Evolutionary conservation across 2,888 invertebrate species (phyloP), one percentile per base, ranked within the genome.

Genomic region (Brassicogethes aeneus): DNA sequence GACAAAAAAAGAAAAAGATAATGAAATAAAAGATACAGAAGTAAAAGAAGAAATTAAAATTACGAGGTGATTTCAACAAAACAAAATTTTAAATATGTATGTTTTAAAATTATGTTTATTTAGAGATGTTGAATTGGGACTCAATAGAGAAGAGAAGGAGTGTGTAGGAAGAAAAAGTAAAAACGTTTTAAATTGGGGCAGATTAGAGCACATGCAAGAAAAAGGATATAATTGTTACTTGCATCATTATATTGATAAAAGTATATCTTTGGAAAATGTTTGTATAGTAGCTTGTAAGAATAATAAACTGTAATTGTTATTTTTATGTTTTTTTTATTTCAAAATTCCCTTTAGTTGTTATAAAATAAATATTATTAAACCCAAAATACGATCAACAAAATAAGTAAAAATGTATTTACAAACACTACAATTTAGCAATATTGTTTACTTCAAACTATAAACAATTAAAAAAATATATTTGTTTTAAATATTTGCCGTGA

Each of bases 201-300:
- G 91, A 31, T 68, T 82, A 38, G 61, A 72, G 38, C 82, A 73
- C 61, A 68, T 92, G 44, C 62, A 71, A 42, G 65, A 67, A 2
- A 54, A 69, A 39, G 79, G 80, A 3, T 82, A 81, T 57, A 60
- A 73, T 1, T 76, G 80, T 34, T 61, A 69, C 3, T 69, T 91
- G 35, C 71, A 77, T 53, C 72, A 76, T 59, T 90, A 83, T 59
- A 84, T 84, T 38, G 69, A 77, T 3, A 57, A 66, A 2, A 65
- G 70, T 14, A 72, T 85, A 7, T 85, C 90, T 0, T 71, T 80
- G 17, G 91, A 91, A 67, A 91, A 91, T 70, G 74, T 85, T 38
- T 85, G 85, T 59, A 75, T 91, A 39, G 65, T 89, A 17, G 87
- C 82, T 15, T 62, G 51, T 17, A 70, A 62, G 49, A 17, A 42